These are phyloP conservation scores for Amazona vittata DNA, from an alignment of 2,113 vertebrate species.

Conservation along the genomic window DNA sequence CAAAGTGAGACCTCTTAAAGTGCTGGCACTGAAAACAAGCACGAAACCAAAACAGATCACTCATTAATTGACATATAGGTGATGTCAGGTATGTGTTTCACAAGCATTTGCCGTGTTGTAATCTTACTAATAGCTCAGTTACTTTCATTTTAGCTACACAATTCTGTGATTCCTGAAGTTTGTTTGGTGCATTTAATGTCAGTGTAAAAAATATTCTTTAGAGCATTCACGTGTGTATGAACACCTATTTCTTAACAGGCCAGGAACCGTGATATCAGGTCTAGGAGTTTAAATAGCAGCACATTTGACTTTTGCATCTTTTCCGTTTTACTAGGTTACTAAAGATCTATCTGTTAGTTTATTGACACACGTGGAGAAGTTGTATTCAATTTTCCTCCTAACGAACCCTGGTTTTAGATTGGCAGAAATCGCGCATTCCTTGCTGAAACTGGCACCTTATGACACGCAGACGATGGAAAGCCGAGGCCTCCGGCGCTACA, in stretches of 20 bases:
- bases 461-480: slow-evolving; percentile 99
- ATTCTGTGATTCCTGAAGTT: not conserved
- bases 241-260: not conserved
- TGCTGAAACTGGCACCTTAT: slow-evolving; percentile 95
- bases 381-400: not conserved
- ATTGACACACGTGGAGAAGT: not conserved
- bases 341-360: not conserved
- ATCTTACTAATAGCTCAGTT: not conserved
- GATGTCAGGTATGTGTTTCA: not conserved
- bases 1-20: not conserved
- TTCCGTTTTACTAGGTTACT: not conserved
- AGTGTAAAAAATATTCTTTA: not conserved
- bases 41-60: not conserved
- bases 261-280: not conserved
- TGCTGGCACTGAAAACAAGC: not conserved
- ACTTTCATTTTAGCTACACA: not conserved
- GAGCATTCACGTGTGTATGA: not conserved
- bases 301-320: not conserved
- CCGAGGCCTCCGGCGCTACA: slow-evolving; percentile 91
- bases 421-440: slow-evolving; percentile 95
- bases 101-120: not conserved
- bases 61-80: not conserved
- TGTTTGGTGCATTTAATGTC: not conserved
- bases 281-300: not conserved
- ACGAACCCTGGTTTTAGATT: slow-evolving; percentile 75